These are phyloP conservation scores for Struthidea cinerea DNA, from an alignment of 2,113 vertebrate genomes.

Conservation along the genomic window DNA sequence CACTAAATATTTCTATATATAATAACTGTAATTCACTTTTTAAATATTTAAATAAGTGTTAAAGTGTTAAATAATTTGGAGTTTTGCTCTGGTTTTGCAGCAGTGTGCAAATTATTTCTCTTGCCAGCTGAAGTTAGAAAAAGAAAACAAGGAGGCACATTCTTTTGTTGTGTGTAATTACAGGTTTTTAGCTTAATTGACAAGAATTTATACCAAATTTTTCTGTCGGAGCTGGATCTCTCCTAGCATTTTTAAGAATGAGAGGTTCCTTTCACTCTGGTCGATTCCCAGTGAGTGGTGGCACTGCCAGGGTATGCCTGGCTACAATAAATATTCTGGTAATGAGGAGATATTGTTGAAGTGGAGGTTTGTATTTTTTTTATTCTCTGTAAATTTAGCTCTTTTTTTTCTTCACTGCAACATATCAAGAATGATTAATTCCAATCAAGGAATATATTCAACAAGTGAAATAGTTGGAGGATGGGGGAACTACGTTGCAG, in stretches of 20 bases:
- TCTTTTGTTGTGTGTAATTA: background rate
- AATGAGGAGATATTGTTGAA: background rate
- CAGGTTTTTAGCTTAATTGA: background rate
- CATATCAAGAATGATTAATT: background rate
- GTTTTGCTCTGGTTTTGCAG: background rate
- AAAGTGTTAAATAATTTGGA: background rate
- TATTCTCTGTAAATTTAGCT: background rate
- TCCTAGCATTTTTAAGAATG: background rate
- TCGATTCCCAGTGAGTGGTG: background rate
- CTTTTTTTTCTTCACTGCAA: background rate
- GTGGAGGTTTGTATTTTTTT: background rate
- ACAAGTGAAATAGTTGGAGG: background rate
- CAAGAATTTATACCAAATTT: background rate
- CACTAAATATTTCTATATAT: background rate
- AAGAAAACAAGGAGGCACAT: background rate
- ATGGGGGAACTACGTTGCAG: background rate
- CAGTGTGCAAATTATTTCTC: background rate
- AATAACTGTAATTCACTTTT: background rate
- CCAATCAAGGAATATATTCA: background rate
- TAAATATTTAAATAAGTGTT: background rate
- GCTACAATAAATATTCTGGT: background rate
- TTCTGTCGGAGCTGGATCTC: background rate
- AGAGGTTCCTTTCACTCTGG: background rate
- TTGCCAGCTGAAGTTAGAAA: background rate
- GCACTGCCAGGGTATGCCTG: background rate